Base-by-base conservation (phyloP, 1,140 invertebrate genomes). In the Eulimnadia texana region DNA sequence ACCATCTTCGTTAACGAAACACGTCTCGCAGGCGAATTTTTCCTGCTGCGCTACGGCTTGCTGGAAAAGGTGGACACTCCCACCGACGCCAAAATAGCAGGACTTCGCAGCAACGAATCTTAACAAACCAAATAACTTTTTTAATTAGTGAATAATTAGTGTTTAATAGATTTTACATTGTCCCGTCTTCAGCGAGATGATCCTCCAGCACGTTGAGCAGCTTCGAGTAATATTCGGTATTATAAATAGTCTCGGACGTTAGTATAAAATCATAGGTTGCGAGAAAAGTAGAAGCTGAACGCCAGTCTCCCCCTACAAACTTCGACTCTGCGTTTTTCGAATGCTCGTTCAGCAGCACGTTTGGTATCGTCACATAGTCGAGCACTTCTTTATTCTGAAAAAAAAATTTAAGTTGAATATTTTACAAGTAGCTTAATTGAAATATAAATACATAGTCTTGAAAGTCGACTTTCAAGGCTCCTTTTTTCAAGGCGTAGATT, bases 211-310 rank as follows among this genome's bases (percentile, higher is more conserved):
- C 71, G 51, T 81, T 67, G 50, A 83, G 75, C 0, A 94, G 69
- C 70, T 91, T 93, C 22, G 72, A 66, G 70, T 93, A 85, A 74
- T 87, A 88, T 0, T 80, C 74, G 47, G 80, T 69, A 77, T 91
- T 92, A 68, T 95, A 94, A 68, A 93, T 93, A 0, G 91, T 94
- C 77, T 94, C 92, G 50, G 87, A 86, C 6, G 88, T 89, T 1
- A 94, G 74, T 67, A 94, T 93, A 22, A 83, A 68, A 71, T 95
- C 89, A 77, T 83, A 94, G 67, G 81, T 80, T 62, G 76, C 66
- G 24, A 68, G 61, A 49, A 79, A 68, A 50, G 62, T 52, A 9
- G 53, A 28, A 29, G 66, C 63, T 28, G 79, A 79, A 22, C 70
- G 66, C 90, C 90, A 93, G 70, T 92, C 89, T 2, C 90, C 90